phyloP scores from a whole-genome alignment of 2,888 invertebrate genomes.

The Taphrorychus bicolor region DNA sequence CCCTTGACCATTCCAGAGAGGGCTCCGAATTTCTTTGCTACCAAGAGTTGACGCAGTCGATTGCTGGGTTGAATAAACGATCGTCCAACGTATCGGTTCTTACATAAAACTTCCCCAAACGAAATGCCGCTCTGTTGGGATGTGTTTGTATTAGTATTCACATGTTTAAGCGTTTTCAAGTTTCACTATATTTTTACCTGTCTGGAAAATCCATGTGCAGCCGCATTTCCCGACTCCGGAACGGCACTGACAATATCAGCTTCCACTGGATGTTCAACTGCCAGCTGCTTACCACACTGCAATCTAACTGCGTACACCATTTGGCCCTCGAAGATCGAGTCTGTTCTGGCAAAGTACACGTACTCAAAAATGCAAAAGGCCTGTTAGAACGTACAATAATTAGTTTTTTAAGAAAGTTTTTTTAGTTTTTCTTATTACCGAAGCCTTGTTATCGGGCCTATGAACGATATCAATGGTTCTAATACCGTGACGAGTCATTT shows the following conservation, averaged over 20 bases:
- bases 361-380: slow-evolving; percentile 99
- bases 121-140: slow-evolving; percentile 77
- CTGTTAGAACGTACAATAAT: slow-evolving; percentile 57
- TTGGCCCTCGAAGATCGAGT: slow-evolving; percentile 95
- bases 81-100: slow-evolving; percentile 95
- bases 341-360: slow-evolving; percentile 96
- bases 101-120: slow-evolving; percentile 94
- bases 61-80: slow-evolving; percentile 98
- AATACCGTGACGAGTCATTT: slow-evolving; percentile 86
- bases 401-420: background rate
- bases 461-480: slow-evolving; percentile 87
- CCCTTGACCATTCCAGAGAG: slow-evolving; percentile 89
- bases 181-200: slow-evolving; percentile 66
- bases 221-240: slow-evolving; percentile 96
- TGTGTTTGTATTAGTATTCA: too few relatives aligned
- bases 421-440: background rate
- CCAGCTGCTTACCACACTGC: slow-evolving; percentile 93
- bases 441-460: slow-evolving; percentile 71
- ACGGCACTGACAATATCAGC: slow-evolving; percentile 98
- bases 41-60: slow-evolving; percentile 86
- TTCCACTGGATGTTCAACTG: slow-evolving; percentile 87
- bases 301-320: slow-evolving; percentile 94
- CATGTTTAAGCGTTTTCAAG: too few relatives aligned
- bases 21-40: slow-evolving; percentile 95
- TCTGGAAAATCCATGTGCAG: slow-evolving; percentile 93